Conservation (phyloP, 2,888 invertebrate species). For the Caenorhabditis becei region DNA sequence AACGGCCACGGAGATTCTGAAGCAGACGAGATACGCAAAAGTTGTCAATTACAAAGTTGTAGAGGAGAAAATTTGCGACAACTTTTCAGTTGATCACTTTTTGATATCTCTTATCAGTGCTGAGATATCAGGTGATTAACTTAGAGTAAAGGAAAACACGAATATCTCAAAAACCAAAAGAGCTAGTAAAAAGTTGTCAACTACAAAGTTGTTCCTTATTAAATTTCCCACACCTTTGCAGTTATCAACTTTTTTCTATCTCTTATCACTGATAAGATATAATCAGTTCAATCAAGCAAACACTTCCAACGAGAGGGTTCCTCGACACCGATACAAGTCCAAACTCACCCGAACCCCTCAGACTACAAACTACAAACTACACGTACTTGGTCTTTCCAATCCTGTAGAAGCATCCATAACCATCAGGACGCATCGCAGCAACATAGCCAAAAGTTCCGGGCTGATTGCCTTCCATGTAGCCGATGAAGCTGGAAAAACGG, state of each 20-base stretch:
- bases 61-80: too few species aligned
- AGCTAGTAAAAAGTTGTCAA: neutral
- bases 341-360: too few species aligned
- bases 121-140: neutral
- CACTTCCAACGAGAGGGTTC: too few species aligned
- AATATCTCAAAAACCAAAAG: neutral
- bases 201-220: neutral
- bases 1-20: slow-evolving; percentile 64
- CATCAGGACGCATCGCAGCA: slow-evolving; percentile 85
- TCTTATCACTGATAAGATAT: neutral
- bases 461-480: slow-evolving; percentile 68
- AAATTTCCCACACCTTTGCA: neutral
- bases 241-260: neutral
- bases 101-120: neutral
- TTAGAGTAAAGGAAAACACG: neutral
- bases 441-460: slow-evolving; percentile 85
- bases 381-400: slow-evolving; percentile 82
- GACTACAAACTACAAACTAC: too few species aligned
- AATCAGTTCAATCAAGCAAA: too few species aligned
- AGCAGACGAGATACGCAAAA: too few species aligned
- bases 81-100: neutral
- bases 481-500: slow-evolving; percentile 69
- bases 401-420: slow-evolving; percentile 86
- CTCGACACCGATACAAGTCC: too few species aligned
- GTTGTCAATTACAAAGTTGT: too few species aligned